phyloP scores from a whole-genome alignment of 2,113 vertebrate genomes.

The Damaliscus lunatus region DNA sequence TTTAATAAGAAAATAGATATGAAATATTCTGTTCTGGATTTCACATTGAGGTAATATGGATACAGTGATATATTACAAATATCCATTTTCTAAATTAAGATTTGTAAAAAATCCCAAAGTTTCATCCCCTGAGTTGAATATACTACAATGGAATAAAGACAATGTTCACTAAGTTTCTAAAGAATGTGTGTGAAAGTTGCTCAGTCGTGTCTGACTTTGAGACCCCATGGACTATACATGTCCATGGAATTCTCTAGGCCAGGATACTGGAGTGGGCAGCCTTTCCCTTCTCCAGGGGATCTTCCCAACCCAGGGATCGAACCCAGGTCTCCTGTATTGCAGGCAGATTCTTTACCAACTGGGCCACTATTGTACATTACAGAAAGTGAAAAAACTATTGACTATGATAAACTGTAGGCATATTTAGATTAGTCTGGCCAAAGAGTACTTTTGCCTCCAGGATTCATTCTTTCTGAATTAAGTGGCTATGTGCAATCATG shows the following conservation, averaged over 20 bases:
- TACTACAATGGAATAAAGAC: constrained; percentile 68
- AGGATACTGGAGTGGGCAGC: background rate
- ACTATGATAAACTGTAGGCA: background rate
- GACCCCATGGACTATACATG: background rate
- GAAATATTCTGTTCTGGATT: constrained; percentile 60
- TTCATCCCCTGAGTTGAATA: constrained; percentile 64
- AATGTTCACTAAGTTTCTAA: constrained; percentile 56
- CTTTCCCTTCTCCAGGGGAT: background rate
- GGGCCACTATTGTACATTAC: background rate
- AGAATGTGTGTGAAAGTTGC: constrained; percentile 38
- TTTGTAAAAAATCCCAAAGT: constrained; percentile 50
- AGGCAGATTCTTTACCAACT: background rate
- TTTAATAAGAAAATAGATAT: constrained; percentile 68
- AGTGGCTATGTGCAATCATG: background rate
- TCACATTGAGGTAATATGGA: constrained; percentile 54
- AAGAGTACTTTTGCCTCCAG: constrained; percentile 66
- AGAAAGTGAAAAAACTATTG: background rate
- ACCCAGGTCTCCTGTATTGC: background rate
- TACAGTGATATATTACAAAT: constrained; percentile 69
- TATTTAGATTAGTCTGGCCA: constrained; percentile 62
- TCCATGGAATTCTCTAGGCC: background rate
- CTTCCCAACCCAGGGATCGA: background rate
- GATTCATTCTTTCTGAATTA: constrained; percentile 69
- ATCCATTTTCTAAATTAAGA: constrained; percentile 64
- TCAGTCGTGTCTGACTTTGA: background rate